Conservation (phyloP, 2,797 vertebrate genomes). For the Stomatorhinus walkeri region DNA sequence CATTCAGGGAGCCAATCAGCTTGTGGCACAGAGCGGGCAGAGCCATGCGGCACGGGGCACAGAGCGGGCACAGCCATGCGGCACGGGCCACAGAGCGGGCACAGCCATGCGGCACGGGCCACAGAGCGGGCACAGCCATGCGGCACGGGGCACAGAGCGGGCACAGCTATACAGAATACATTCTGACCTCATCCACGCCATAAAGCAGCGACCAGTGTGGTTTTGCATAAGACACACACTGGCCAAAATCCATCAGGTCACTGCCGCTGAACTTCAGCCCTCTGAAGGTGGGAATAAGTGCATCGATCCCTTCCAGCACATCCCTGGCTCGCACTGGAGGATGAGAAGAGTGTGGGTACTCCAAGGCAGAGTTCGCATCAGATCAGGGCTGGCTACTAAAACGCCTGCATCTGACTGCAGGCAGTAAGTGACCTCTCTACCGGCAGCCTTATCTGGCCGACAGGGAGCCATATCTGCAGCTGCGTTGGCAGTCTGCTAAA, state of each 20-base stretch:
- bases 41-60: no score
- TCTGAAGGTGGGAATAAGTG: conserved; percentile 75
- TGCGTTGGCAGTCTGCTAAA: background rate
- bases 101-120: no score
- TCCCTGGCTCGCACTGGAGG: conserved; percentile 69
- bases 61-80: background rate
- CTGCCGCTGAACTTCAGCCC: conserved; percentile 82
- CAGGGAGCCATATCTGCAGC: background rate
- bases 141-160: background rate
- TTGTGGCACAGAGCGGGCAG: background rate
- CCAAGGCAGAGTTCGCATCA: background rate
- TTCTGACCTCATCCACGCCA: conserved; percentile 83
- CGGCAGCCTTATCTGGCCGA: background rate
- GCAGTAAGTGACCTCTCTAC: background rate
- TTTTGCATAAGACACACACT: conserved; percentile 62
- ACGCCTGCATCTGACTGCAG: background rate
- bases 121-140: background rate
- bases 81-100: no score
- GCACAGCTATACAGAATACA: background rate
- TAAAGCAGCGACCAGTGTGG: conserved; percentile 67
- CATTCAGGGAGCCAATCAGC: background rate
- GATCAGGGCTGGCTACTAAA: background rate
- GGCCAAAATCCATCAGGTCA: conserved; percentile 82
- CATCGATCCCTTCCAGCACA: conserved; percentile 70
- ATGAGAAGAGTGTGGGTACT: background rate